Evolutionary conservation across 2,797 vertebrate genomes (phyloP).

Genomic region (Numenius phaeopus): DNA sequence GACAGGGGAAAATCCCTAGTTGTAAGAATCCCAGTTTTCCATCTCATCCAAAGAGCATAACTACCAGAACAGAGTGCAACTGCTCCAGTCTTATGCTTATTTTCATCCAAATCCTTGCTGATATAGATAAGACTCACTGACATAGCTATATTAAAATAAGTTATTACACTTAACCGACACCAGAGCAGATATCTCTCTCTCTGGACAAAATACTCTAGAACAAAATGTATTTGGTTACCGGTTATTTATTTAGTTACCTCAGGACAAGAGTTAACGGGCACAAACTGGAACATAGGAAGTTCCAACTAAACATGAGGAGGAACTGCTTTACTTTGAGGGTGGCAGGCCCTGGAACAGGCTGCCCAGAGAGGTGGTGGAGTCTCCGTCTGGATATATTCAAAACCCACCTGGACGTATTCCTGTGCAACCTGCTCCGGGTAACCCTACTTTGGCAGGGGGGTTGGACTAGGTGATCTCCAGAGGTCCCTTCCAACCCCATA

Average conservation of each 20-base stretch:
- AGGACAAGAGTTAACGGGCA: too few relatives aligned
- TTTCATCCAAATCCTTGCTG: background rate
- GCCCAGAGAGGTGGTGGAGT: too few relatives aligned
- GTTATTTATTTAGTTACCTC: background rate
- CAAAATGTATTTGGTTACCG: background rate
- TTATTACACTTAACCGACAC: background rate
- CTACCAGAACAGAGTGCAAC: background rate
- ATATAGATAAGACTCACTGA: background rate
- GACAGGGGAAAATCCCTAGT: background rate
- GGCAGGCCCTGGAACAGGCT: too few relatives aligned
- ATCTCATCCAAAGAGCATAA: background rate
- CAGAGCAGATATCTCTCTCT: background rate
- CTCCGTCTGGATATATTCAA: too few relatives aligned
- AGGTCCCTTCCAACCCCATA: too few relatives aligned
- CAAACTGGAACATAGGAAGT: too few relatives aligned
- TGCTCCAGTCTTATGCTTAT: background rate
- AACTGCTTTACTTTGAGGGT: too few relatives aligned
- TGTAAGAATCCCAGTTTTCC: background rate
- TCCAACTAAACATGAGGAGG: too few relatives aligned
- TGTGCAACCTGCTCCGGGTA: too few relatives aligned
- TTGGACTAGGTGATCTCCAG: too few relatives aligned
- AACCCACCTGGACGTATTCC: too few relatives aligned
- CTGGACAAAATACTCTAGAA: background rate
- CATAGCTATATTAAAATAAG: background rate
- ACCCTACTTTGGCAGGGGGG: too few relatives aligned